Conservation (phyloP, 2,888 invertebrate species). For the Dendrolimus pini region DNA sequence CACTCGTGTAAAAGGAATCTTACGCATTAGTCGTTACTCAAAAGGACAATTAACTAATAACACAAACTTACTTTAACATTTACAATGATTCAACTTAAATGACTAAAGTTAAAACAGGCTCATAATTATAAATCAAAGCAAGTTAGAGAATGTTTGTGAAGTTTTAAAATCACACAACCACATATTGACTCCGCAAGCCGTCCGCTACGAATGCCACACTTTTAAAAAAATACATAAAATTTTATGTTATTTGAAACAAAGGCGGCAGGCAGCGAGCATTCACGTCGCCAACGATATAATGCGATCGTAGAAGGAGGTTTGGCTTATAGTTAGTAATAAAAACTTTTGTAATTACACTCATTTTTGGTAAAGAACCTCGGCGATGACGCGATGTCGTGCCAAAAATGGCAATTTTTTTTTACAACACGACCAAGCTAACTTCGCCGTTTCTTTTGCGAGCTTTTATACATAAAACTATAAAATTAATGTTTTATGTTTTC, state of each 20-base stretch:
- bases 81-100: too few species aligned
- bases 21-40: too few species aligned
- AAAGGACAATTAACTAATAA: too few species aligned
- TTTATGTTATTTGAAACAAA: conserved; percentile 33
- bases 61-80: too few species aligned
- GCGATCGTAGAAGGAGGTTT: conserved; percentile 53
- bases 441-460: conserved; percentile 25
- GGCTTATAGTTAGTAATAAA: conserved; percentile 69
- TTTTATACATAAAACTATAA: conserved; percentile 6
- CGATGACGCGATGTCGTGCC: conserved; percentile 71
- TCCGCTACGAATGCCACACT: conserved; percentile 1
- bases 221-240: conserved; percentile 20
- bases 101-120: too few species aligned
- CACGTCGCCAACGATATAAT: conserved; percentile 32
- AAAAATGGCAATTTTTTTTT: conserved; percentile 69
- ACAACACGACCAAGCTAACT: conserved; percentile 41
- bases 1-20: too few species aligned
- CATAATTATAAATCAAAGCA: too few species aligned
- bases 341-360: conserved; percentile 74
- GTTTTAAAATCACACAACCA: conserved; percentile 1
- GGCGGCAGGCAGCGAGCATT: conserved; percentile 23
- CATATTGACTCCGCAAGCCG: background rate
- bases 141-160: background rate
- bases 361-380: conserved; percentile 58
- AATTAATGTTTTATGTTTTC: too few species aligned